Evolutionary conservation across 2,113 vertebrate species (phyloP), one percentile per base, ranked within the genome.

Genomic region (Alces alces): DNA sequence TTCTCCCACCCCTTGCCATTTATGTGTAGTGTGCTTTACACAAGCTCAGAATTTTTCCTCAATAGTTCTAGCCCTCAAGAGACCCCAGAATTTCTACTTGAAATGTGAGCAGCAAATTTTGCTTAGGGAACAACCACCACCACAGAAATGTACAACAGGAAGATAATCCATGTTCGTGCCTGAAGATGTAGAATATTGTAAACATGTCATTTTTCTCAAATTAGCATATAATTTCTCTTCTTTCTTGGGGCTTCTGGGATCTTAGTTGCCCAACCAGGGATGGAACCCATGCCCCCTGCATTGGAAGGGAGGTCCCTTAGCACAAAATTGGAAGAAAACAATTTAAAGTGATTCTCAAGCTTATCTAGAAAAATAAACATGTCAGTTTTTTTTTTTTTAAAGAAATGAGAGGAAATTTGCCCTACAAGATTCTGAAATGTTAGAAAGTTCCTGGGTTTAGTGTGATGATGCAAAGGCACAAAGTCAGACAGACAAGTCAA

Each of bases 31-130:
- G 1, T 45, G 21, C 55, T 85, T 93, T 82, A 58, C 79, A 50
- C 47, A 45, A 95, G 47, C 87, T 95, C 89, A 83, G 73, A 90
- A 70, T 80, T 86, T 84, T 70, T 93, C 64, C 61, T 91, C 52
- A 89, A 13, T 60, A 85, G 15, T 78, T 96, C 58, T 90, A 82
- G 33, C 23, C 43, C 47, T 82, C 13, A 36, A 73, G 92, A 97
- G 82, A 89, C 52, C 27, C 50, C 80, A 85, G 39, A 82, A 66
- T 92, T 96, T 88, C 94, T 95, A 25, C 93, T 93, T 94, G 54
- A 94, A 93, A 78, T 60, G 27, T 92, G 58, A 50, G 43, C 30
- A 88, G 58, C 50, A 60, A 83, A 43, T 61, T 61, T 70, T 58
- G 73, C 82, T 89, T 28, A 47, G 19, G 70, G 36, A 93, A 60